Evolutionary conservation across 1,140 invertebrate genomes (phyloP), one percentile per base, ranked within the genome.

Genomic region (Euura lappo): DNA sequence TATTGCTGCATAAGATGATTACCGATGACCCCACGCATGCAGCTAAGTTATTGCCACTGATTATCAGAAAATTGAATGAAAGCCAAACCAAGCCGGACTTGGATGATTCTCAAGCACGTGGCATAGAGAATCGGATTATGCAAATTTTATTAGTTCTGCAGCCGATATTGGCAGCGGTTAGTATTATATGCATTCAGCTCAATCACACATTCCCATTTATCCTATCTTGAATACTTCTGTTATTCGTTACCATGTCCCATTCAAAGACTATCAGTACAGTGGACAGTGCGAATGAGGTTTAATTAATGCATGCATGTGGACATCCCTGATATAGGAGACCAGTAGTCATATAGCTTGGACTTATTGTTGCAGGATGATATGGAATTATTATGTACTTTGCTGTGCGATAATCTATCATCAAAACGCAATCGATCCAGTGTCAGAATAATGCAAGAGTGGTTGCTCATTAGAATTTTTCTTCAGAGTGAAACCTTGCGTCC

Each of bases 361-460:
- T 80, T 85, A 28, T 28, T 28, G 0, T 28, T 28, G 28, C 83
- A 90, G 86, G 79, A 82, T 60, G 76, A 78, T 45, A 75, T 70
- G 46, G 2, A 74, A 69, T 66, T 72, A 44, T 71, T 89, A 70
- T 81, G 85, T 46, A 78, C 84, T 66, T 76, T 79, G 43, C 69
- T 90, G 42, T 83, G 87, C 68, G 77, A 86, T 47, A 85, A 85
- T 71, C 79, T 92, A 42, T 74, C 90, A 28, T 79, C 80, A 10
- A 89, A 92, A 77, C 90, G 86, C 79, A 90, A 93, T 81, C 93
- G 94, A 78, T 86, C 88, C 4, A 93, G 91, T 79, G 88, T 93
- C 2, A 87, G 89, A 70, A 90, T 93, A 72, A 85, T 93, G 78
- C 89, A 90, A 72, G 92, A 94, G 81, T 94, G 89, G 90, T 81